phyloP scores from a whole-genome alignment of 2,113 vertebrate genomes.

The Heterotilapia buettikoferi region DNA sequence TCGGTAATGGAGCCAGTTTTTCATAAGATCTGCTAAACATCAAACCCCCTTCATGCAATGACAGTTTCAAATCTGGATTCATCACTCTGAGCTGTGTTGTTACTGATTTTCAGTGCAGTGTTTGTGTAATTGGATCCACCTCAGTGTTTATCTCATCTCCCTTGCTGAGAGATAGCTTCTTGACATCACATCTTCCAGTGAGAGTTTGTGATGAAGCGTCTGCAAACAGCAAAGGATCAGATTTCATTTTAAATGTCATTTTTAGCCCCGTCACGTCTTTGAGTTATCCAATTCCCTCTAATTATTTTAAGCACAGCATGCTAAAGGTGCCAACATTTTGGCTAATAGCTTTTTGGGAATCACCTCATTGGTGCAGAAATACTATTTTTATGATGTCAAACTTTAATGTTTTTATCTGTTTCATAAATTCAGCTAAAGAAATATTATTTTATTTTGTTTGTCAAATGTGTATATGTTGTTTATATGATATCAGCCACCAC shows the following conservation, averaged over 20 bases:
- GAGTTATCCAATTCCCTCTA: background rate
- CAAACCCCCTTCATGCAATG: background rate
- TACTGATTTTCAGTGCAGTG: background rate
- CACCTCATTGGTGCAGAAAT: background rate
- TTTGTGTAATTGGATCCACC: background rate
- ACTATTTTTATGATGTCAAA: background rate
- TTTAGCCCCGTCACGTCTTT: fast-evolving
- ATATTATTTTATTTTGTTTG: background rate
- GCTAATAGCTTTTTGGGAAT: background rate
- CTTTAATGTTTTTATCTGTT: fast-evolving
- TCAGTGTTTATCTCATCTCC: background rate
- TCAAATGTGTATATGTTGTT: fast-evolving
- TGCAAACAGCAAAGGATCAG: background rate
- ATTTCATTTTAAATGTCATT: background rate
- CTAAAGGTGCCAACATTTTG: background rate
- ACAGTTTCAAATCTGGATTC: background rate
- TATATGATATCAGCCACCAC: fast-evolving
- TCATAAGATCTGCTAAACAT: background rate
- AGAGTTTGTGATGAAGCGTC: background rate
- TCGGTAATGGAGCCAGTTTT: fast-evolving
- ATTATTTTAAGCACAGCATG: background rate
- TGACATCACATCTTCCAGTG: background rate
- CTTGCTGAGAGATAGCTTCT: background rate
- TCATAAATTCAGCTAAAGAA: background rate
- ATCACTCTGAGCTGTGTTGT: background rate